Percentiles rank a stretch among this genome's conserved stretches.
phyloP scores from a whole-genome alignment of 1,140 invertebrate species.

The Elysia chlorotica region DNA sequence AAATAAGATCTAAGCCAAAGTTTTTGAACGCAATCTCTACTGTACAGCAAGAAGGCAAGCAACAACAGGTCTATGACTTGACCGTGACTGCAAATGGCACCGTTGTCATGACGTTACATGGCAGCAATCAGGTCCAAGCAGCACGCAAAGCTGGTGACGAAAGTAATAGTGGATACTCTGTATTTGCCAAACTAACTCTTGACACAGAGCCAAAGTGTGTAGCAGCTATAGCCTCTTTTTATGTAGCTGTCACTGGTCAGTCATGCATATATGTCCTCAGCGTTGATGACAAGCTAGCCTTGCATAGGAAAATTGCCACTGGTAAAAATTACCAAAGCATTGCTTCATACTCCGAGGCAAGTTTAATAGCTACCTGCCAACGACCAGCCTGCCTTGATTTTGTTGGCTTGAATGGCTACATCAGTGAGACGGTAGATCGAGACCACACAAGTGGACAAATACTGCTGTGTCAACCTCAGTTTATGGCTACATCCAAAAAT shows the following conservation, averaged over 20 bases:
- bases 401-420: slow-evolving; percentile 21
- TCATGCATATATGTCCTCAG: slow-evolving; percentile 10
- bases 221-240: neutral
- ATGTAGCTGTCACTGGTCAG: slow-evolving; percentile 10
- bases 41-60: neutral
- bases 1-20: neutral
- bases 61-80: slow-evolving; percentile 15
- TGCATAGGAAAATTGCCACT: slow-evolving; percentile 10
- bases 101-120: slow-evolving; percentile 16
- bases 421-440: slow-evolving; percentile 14
- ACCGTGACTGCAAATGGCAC: slow-evolving; percentile 2
- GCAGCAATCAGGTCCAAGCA: slow-evolving; percentile 6
- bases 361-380: neutral
- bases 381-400: slow-evolving; percentile 15
- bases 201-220: slow-evolving; percentile 17
- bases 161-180: too few species aligned
- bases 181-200: slow-evolving; percentile 2
- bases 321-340: slow-evolving; percentile 16
- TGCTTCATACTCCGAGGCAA: slow-evolving; percentile 2
- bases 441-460: slow-evolving; percentile 2
- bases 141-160: neutral
- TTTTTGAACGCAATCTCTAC: neutral
- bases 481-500: slow-evolving; percentile 4
- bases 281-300: neutral
- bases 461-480: neutral